These are phyloP conservation scores for Brachionus sp. DNA, from an alignment of 1,140 invertebrate species.

Conservation along the genomic window DNA sequence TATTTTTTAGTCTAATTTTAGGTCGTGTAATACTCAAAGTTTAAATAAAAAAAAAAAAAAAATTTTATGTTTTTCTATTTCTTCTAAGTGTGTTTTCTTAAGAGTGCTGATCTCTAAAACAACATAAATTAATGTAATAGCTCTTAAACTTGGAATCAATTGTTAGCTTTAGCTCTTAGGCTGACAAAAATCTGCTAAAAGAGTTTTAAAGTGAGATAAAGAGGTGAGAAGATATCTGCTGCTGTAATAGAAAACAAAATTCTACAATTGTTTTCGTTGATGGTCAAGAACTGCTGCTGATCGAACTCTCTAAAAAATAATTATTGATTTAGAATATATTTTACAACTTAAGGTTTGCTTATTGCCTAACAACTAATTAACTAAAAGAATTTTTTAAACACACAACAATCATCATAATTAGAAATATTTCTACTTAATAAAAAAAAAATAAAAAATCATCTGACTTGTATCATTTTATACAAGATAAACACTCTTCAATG, in stretches of 20 bases:
- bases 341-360: background rate
- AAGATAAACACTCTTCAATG: background rate
- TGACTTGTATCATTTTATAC: background rate
- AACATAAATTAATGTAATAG: background rate
- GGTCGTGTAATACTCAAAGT: background rate
- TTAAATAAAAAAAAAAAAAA: background rate
- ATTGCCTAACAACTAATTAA: background rate
- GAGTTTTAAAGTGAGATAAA: background rate
- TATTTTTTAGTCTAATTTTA: background rate
- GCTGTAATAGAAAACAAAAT: background rate
- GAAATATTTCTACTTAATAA: background rate
- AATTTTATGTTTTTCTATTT: background rate
- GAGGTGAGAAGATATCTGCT: background rate
- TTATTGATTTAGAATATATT: background rate
- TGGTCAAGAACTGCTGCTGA: background rate
- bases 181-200: slow-evolving; percentile 2
- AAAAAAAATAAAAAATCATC: background rate
- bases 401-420: background rate
- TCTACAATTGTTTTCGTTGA: background rate
- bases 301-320: background rate
- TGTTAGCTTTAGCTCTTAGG: background rate
- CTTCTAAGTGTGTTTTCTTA: background rate
- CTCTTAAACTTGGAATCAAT: background rate
- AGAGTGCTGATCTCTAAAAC: slow-evolving; percentile 11
- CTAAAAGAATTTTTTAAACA: background rate